Conservation (phyloP, 2,113 vertebrate genomes). For the Atherinomorus stipes region DNA sequence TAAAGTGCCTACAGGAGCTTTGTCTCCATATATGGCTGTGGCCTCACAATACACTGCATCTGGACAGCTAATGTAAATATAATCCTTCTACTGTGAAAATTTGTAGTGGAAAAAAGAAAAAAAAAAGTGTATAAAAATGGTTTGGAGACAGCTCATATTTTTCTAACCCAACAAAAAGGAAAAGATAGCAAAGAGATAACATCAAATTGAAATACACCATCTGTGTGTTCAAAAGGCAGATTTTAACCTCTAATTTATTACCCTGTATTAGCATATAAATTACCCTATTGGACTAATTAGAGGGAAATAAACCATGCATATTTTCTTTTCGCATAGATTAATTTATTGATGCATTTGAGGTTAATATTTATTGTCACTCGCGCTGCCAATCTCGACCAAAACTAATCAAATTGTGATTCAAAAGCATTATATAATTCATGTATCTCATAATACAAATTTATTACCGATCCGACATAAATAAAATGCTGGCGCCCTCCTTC, state of each 20-base stretch:
- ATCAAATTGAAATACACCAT: background rate
- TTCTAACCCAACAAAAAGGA: background rate
- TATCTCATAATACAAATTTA: background rate
- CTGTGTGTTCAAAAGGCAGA: conserved; percentile 6
- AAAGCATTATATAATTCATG: background rate
- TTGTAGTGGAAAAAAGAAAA: background rate
- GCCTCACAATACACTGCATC: background rate
- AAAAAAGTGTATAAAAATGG: background rate
- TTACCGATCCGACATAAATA: background rate
- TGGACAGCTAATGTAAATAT: conserved; percentile 10
- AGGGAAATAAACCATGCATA: background rate
- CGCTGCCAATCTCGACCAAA: background rate
- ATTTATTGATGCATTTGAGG: conserved; percentile 10
- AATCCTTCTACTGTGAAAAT: background rate
- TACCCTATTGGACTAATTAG: conserved; percentile 6
- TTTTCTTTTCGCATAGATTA: background rate
- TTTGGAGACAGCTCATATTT: conserved; percentile 5
- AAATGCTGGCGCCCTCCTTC: background rate
- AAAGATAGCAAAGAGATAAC: background rate
- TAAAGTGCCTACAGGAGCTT: background rate
- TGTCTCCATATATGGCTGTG: background rate
- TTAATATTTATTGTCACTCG: conserved; percentile 10
- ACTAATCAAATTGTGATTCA: conserved; percentile 11
- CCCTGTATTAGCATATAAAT: conserved; percentile 17
- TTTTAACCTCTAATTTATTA: conserved; percentile 9